Conservation (phyloP, 2,113 vertebrate species). For the Vombatus ursinus region DNA sequence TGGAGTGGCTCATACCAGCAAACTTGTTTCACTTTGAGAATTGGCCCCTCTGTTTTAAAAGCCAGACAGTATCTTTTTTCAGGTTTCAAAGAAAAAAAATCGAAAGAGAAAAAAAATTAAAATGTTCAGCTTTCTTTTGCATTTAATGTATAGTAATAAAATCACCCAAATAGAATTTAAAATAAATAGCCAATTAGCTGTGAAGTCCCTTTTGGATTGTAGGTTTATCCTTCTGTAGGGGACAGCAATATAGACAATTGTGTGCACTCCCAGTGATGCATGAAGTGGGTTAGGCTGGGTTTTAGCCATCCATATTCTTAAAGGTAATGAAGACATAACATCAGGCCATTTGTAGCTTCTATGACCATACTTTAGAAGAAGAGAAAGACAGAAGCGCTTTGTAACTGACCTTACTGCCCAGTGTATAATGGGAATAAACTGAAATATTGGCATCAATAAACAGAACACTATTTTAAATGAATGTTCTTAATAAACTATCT, state of each 20-base stretch:
- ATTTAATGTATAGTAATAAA: slow-evolving; percentile 44
- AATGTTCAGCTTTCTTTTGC: background rate
- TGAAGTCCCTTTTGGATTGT: background rate
- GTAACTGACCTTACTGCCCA: slow-evolving; percentile 32
- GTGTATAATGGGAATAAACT: slow-evolving; percentile 53
- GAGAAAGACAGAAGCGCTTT: background rate
- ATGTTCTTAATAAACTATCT: slow-evolving; percentile 19
- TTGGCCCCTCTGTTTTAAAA: background rate
- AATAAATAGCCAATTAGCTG: background rate
- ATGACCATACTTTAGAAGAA: slow-evolving; percentile 35
- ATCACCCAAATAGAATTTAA: slow-evolving; percentile 21
- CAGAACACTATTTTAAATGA: slow-evolving; percentile 35
- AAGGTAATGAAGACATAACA: slow-evolving; percentile 38
- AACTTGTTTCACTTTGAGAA: background rate
- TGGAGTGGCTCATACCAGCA: background rate
- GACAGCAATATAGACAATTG: background rate
- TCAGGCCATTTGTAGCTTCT: slow-evolving; percentile 25
- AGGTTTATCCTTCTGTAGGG: background rate
- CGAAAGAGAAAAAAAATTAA: background rate
- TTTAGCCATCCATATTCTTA: slow-evolving; percentile 42
- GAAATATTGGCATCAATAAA: slow-evolving; percentile 52
- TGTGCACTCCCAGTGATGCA: background rate
- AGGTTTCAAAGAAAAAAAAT: background rate
- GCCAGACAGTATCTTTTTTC: background rate
- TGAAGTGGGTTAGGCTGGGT: background rate